phyloP scores from a whole-genome alignment of 2,113 vertebrate species.

The Pagrus major region DNA sequence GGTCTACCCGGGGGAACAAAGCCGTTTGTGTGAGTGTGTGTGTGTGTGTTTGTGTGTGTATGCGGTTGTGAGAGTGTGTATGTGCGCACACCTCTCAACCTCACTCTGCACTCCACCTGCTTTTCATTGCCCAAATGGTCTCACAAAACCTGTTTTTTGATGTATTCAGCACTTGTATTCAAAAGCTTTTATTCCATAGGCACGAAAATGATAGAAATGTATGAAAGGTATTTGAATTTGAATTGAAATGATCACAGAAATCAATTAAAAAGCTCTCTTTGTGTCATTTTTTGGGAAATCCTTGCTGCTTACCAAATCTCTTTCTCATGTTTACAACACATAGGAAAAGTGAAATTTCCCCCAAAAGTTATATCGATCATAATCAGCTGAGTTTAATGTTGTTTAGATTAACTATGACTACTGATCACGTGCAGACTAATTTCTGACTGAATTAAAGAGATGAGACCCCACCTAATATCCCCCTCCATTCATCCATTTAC shows the following conservation, averaged over 20 bases:
- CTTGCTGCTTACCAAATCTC: neutral
- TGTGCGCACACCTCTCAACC: conserved; percentile 64
- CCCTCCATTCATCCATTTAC: neutral
- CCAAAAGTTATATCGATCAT: neutral
- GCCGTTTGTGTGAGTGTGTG: conserved; percentile 55
- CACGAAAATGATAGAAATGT: conserved; percentile 34
- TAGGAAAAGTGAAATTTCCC: neutral
- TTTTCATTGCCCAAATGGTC: conserved; percentile 79
- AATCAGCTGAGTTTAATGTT: conserved; percentile 11
- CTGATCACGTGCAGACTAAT: neutral
- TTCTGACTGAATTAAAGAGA: conserved; percentile 1
- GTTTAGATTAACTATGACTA: neutral
- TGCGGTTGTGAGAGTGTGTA: conserved; percentile 26
- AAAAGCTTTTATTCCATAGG: conserved; percentile 48
- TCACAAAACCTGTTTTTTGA: conserved; percentile 65
- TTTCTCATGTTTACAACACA: conserved; percentile 10
- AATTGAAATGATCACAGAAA: conserved; percentile 28
- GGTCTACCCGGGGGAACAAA: conserved; percentile 76
- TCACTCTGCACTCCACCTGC: conserved; percentile 76
- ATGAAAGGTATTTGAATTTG: conserved; percentile 35
- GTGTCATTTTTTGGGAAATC: neutral
- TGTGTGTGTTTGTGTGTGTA: conserved; percentile 30
- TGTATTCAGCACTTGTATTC: conserved; percentile 68
- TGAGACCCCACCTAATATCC: neutral
- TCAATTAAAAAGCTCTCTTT: conserved; percentile 3